A percentile compares a stretch with the other conserved stretches of the same genome.
These are phyloP conservation scores for Ameiurus melas DNA, from an alignment of 2,113 vertebrate genomes.

Conservation along the genomic window DNA sequence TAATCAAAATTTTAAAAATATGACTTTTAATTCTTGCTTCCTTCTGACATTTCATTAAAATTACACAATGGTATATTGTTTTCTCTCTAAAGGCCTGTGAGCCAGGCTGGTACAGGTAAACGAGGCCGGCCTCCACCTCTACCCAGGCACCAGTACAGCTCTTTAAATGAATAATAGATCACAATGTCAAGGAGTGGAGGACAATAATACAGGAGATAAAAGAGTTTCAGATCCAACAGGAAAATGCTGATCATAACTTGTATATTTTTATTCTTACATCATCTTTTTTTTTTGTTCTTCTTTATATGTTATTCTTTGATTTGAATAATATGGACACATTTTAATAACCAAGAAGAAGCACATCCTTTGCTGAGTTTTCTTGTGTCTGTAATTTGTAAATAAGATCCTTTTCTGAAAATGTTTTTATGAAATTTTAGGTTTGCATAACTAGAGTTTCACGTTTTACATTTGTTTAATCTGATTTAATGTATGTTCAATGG, in stretches of 20 bases:
- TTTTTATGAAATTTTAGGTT: neutral
- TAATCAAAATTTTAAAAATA: neutral
- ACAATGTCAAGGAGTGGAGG: neutral
- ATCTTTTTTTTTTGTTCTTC: neutral
- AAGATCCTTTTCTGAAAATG: neutral
- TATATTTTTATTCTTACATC: neutral
- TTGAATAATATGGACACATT: neutral
- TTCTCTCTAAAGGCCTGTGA: conserved; percentile 3
- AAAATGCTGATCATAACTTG: neutral
- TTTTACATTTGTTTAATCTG: neutral
- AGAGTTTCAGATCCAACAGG: neutral
- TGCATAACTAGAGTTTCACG: neutral
- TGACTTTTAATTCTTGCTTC: neutral
- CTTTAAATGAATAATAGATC: neutral
- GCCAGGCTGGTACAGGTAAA: neutral
- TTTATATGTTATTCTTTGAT: too few relatives aligned
- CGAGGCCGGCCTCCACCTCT: conserved; percentile 16
- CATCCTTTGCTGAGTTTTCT: neutral
- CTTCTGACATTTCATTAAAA: neutral
- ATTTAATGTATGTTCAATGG: neutral
- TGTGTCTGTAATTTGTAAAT: neutral
- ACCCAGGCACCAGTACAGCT: conserved; percentile 20
- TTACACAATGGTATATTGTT: neutral
- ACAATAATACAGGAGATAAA: neutral
- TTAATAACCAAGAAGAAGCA: neutral